Evolutionary conservation across 1,140 invertebrate species (phyloP), one percentile per base, ranked within the genome.

Genomic region (Orchesella cincta): DNA sequence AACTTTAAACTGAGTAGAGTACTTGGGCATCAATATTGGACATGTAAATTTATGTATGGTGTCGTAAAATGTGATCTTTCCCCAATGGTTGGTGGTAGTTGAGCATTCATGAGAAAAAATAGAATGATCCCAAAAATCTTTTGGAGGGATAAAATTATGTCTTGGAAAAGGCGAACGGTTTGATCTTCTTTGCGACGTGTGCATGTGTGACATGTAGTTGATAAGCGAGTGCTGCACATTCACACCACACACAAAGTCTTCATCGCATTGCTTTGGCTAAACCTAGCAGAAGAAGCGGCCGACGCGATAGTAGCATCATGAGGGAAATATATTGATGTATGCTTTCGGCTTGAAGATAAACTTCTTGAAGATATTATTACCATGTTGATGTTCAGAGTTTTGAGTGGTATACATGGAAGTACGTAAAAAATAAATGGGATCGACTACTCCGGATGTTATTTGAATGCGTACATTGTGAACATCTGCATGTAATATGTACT

Each of bases 361-460:
- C 54, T 57, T 57, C 14, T 57, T 57, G 12, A 26, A 57, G 54
- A 57, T 57, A 57, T 57, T 46, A 46, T 20, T 57, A 23, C 54
- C 26, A 12, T 23, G 54, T 57, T 57, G 54, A 57, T 57, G 54
- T 57, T 57, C 12, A 18, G 3, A 12, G 54, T 57, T 8, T 57
- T 14, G 12, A 57, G 54, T 8, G 54, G 5, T 18, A 57, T 46
- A 18, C 18, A 46, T 46, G 39, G 18, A 46, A 46, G 39, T 46
- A 46, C 5, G 39, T 46, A 46, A 46, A 46, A 46, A 46, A 46
- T 18, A 57, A 57, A 57, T 57, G 54, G 26, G 54, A 57, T 26
- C 54, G 54, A n/a, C 3, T 23, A 57, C 23, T 57, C 54, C 54
- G 54, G 54, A 57, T 57, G 54, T 57, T 57, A 57, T 57, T 57